Conservation (phyloP, 2,888 invertebrate species). For the Tholera decimalis region DNA sequence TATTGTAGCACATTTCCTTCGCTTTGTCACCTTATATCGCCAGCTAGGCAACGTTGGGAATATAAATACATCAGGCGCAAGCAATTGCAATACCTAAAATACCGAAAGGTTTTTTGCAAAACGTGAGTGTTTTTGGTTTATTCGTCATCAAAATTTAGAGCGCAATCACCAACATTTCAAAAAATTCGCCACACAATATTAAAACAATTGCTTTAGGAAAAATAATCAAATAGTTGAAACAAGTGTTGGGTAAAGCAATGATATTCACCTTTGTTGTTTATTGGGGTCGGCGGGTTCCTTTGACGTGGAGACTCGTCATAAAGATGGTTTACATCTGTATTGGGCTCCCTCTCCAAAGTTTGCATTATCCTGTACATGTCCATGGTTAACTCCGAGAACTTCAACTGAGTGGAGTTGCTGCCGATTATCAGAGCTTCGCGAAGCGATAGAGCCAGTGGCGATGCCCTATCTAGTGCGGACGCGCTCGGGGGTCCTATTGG, state of each 20-base stretch:
- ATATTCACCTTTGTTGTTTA: conserved; percentile 74
- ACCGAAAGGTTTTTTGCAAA: neutral
- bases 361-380: conserved; percentile 99
- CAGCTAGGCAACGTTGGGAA: neutral
- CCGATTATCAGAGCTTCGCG: conserved; percentile 99
- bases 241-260: too few relatives aligned
- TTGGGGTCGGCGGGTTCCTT: conserved; percentile 90
- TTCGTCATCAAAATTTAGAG: neutral
- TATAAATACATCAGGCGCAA: neutral
- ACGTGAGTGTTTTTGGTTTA: neutral
- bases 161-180: neutral
- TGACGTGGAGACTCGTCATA: conserved; percentile 86
- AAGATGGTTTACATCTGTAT: conserved; percentile 95
- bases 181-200: conserved; percentile 22
- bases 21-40: neutral
- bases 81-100: neutral
- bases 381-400: conserved; percentile 98
- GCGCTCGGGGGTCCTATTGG: conserved; percentile 92
- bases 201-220: neutral
- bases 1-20: neutral
- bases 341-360: conserved; percentile 97
- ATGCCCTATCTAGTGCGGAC: conserved; percentile 93
- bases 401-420: conserved; percentile 98
- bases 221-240: neutral
- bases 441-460: conserved; percentile 96